phyloP scores from a whole-genome alignment of 92 coral and sea anemone genomes.

The Epizoanthus rinbou region DNA sequence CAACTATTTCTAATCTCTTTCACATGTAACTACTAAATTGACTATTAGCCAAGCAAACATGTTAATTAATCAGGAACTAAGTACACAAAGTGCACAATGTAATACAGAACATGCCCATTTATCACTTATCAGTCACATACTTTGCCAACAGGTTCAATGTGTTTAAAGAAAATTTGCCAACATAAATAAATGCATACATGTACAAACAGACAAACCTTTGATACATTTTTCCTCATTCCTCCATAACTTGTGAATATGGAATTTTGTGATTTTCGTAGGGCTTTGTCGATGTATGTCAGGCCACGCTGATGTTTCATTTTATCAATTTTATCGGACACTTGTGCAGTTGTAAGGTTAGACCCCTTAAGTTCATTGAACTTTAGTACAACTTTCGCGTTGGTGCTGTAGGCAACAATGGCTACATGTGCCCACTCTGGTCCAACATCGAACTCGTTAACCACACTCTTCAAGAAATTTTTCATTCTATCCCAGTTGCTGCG shows the following conservation, averaged over 20 bases:
- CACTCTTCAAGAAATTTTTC: slow-evolving; percentile 10
- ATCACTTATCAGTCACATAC: too few species aligned
- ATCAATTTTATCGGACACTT: neutral
- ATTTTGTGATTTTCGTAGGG: slow-evolving; percentile 19
- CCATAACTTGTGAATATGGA: neutral
- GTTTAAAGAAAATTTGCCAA: too few species aligned
- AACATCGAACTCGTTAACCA: slow-evolving; percentile 13
- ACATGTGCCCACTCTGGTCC: slow-evolving; percentile 24
- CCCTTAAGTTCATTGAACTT: slow-evolving; percentile 30
- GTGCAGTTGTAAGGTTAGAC: slow-evolving; percentile 13
- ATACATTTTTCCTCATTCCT: slow-evolving; percentile 10
- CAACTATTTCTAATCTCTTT: too few species aligned
- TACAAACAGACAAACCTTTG: slow-evolving; percentile 15
- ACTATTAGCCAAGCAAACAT: too few species aligned
- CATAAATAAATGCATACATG: too few species aligned
- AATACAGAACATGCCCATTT: too few species aligned
- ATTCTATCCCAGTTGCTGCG: slow-evolving; percentile 5
- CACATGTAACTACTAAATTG: too few species aligned
- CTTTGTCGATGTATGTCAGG: slow-evolving; percentile 29
- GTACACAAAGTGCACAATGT: too few species aligned
- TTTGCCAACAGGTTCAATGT: too few species aligned
- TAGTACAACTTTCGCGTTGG: neutral
- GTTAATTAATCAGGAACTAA: too few species aligned
- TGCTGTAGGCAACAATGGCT: slow-evolving; percentile 32
- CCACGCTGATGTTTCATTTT: neutral